Evolutionary conservation across 2,888 invertebrate species (phyloP).

Genomic region (Gastrophysa polygoni): DNA sequence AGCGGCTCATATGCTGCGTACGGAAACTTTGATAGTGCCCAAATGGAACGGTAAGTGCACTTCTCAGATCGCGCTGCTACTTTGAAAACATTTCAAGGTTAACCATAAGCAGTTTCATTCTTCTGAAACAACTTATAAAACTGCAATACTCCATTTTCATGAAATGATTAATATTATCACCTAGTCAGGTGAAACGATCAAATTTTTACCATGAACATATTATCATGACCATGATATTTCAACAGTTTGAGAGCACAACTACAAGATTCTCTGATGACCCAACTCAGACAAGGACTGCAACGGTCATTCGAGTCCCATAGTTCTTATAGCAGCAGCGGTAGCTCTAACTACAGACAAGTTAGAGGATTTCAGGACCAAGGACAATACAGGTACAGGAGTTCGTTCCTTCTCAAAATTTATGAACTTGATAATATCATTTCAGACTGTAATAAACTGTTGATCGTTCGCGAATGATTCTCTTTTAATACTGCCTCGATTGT

Average conservation of each 20-base stretch:
- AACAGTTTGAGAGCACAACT: conserved; percentile 46
- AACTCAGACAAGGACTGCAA: conserved; percentile 52
- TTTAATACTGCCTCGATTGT: no score
- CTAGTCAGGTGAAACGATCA: no score
- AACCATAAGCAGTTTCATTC: no score
- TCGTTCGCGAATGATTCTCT: background rate
- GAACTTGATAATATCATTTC: no score
- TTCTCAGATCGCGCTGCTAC: no score
- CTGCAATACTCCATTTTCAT: no score
- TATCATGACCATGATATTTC: no score
- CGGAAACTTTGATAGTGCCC: conserved; percentile 39
- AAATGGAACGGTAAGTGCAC: conserved; percentile 39
- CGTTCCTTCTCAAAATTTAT: no score
- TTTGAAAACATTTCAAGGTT: no score
- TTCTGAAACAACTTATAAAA: no score
- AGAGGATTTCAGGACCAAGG: conserved; percentile 37
- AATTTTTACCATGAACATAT: no score
- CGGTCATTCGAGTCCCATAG: conserved; percentile 46
- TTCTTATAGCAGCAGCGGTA: conserved; percentile 40
- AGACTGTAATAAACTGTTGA: background rate
- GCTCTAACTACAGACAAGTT: conserved; percentile 40
- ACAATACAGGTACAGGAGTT: conserved; percentile 31
- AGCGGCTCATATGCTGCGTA: conserved; percentile 29
- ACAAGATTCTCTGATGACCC: conserved; percentile 49
- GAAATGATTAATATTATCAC: no score